Evolutionary conservation across 1,140 invertebrate genomes (phyloP), one percentile per base, ranked within the genome.

Genomic region (Drosophila dunni): DNA sequence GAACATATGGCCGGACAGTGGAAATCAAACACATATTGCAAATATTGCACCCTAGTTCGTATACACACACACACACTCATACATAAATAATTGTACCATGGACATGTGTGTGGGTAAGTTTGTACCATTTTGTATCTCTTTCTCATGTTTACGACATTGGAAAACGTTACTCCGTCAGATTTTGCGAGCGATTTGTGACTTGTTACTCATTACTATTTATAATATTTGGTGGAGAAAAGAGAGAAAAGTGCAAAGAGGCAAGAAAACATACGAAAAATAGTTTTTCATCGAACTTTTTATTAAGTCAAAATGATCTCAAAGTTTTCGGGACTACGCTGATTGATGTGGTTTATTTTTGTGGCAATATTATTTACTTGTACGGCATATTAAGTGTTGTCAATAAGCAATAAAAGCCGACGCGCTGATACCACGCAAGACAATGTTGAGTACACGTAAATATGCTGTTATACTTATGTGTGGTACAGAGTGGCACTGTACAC

Each of bases 1-100:
- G 64, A 79, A 78, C 48, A 50, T 53, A 61, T 71, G 54, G 38
- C 50, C 44, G 42, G 57, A 24, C 54, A 56, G 51, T 45, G 63
- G 63, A 65, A 56, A 56, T 56, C 42, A 50, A 64, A 64, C 38
- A 65, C 46, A 67, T 73, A 73, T 73, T 73, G 71, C 65, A 74
- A 68, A 68, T 68, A 74, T 54, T 74, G 71, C 71, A 74, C 38
- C 57, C 29, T 69, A 61, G 24, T 72, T 53, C 24, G 20, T 60
- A 29, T n/a, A 46, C 17, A 63, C 36, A 9, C 15, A n/a, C 7
- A 63, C 10, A 29, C 33, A 10, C 20, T 45, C 36, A 64, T 53
- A 33, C 36, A 33, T 29, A 33, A 24, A 38, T 36, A 50, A 11
- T 40, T 24, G 24, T 29, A 29, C 24, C 24, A 46, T 17, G 36